Evolutionary conservation across 2,888 invertebrate genomes (phyloP), one percentile per base, ranked within the genome.

Genomic region (Netelia fuscicornis): DNA sequence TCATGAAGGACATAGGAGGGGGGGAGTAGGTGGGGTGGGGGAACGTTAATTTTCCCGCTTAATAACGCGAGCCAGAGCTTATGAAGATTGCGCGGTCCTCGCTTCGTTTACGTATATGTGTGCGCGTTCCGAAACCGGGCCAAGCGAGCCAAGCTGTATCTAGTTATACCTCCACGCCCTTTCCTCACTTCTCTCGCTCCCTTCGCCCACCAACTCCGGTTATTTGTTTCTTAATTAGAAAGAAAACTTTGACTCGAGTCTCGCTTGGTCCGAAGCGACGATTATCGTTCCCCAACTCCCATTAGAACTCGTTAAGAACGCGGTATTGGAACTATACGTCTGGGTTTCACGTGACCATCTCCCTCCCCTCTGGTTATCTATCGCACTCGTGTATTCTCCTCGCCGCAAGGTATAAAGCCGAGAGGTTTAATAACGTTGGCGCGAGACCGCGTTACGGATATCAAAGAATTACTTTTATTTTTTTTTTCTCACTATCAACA

Each of bases 141-240:
- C 90, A 90, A 88, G 30, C 72, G 56, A 77, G 54, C 75, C 80
- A 62, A 37, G 68, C 78, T 68, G 17, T 20, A 17, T 17, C 17
- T 17, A 17, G 60, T 64, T 60, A 13, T 23, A 68, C 71, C 20
- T 54, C n/a, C 52, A 6, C 52, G 37, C 20, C 37, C 10, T 25
- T 23, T 25, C 2, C 25, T 2, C 25, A 2, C 2, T 2, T 25
- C 25, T 64, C 20, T 65, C 25, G 37, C 9, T n/a, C 67, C 42
- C 62, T 23, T 42, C 11, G 74, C 67, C 70, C 90, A 88, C 87
- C 87, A 90, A 88, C 89, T 89, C 89, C 87, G 91, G 90, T 91
- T 91, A 91, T 92, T 91, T 91, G 92, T 92, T 91, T 91, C 91
- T 93, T 93, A 92, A 93, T 93, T 93, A 92, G 91, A 92, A 92